Conservation (phyloP, 2,113 vertebrate species). For the Thamnophis sirtalis region DNA sequence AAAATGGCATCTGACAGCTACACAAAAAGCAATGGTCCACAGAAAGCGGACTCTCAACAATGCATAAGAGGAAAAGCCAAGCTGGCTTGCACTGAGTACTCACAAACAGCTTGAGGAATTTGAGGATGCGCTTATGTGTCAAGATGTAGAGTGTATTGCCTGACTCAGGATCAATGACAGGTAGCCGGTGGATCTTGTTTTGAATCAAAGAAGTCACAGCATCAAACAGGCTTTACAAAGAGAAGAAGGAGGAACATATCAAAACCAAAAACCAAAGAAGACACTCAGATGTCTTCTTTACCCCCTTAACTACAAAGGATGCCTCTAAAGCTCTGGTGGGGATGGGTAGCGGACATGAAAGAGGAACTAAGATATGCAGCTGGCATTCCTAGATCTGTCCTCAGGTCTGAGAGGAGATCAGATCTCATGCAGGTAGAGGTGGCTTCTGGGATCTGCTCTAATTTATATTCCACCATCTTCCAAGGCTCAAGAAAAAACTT, state of each 20-base stretch:
- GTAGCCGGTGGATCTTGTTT: constrained; percentile 95
- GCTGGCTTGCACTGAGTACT: constrained; percentile 58
- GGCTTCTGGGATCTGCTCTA: background rate
- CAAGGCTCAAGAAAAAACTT: background rate
- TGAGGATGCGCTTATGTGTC: constrained; percentile 98
- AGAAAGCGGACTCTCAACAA: background rate
- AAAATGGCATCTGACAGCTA: background rate
- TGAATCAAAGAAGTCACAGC: constrained; percentile 91
- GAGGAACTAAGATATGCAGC: too few relatives aligned
- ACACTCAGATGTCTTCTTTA: background rate
- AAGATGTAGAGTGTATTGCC: constrained; percentile 96
- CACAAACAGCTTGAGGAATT: constrained; percentile 97
- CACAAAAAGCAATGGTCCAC: background rate
- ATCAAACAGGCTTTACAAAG: constrained; percentile 86
- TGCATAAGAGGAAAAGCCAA: background rate
- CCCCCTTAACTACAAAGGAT: fast-evolving
- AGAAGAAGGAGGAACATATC: background rate
- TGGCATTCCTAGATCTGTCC: background rate
- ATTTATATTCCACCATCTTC: background rate
- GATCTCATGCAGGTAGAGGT: background rate
- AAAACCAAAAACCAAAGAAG: background rate
- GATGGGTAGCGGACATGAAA: background rate
- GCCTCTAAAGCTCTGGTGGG: background rate
- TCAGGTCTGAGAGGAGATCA: background rate
- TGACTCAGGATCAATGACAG: constrained; percentile 91